A percentile compares a stretch with the other conserved stretches of the same genome.
These are phyloP conservation scores for Dascillus cervinus DNA, from an alignment of 2,888 invertebrate species.

Conservation along the genomic window DNA sequence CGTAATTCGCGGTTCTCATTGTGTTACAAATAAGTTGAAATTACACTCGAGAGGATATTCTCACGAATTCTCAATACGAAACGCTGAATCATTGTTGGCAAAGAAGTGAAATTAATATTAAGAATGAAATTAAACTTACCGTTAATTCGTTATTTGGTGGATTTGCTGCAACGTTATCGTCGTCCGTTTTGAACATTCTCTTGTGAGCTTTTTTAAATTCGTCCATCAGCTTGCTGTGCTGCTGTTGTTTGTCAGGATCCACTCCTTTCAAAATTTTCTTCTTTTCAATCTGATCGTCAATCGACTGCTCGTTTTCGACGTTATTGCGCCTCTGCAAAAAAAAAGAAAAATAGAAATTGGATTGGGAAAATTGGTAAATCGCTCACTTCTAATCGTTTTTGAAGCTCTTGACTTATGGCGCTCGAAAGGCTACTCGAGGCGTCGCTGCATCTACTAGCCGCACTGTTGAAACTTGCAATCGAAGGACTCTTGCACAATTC, in stretches of 20 bases:
- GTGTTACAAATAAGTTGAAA: too few species aligned
- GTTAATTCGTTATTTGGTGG: too few species aligned
- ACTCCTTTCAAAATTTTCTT: constrained; percentile 41
- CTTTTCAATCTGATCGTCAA: constrained; percentile 40
- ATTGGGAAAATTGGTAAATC: not conserved
- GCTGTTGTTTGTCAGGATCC: constrained; percentile 57
- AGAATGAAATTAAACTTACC: too few species aligned
- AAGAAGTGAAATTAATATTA: too few species aligned
- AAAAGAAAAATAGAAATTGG: constrained; percentile 1
- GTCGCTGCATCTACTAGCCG: constrained; percentile 35
- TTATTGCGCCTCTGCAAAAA: constrained; percentile 16
- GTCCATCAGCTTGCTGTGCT: constrained; percentile 75
- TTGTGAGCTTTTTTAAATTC: constrained; percentile 83
- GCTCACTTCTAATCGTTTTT: constrained; percentile 57
- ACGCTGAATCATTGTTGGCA: too few species aligned
- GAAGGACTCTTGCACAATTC: constrained; percentile 38
- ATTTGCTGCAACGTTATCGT: constrained; percentile 14
- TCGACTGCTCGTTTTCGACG: constrained; percentile 30
- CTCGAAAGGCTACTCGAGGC: constrained; percentile 52
- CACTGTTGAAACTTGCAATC: constrained; percentile 35
- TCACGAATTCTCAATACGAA: too few species aligned
- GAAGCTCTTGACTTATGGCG: constrained; percentile 63
- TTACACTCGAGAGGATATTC: too few species aligned
- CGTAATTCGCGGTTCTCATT: too few species aligned
- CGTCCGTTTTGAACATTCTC: constrained; percentile 65